Evolutionary conservation across 2,113 vertebrate species (phyloP), one percentile per base, ranked within the genome.

Genomic region (Microcebus jonahi): DNA sequence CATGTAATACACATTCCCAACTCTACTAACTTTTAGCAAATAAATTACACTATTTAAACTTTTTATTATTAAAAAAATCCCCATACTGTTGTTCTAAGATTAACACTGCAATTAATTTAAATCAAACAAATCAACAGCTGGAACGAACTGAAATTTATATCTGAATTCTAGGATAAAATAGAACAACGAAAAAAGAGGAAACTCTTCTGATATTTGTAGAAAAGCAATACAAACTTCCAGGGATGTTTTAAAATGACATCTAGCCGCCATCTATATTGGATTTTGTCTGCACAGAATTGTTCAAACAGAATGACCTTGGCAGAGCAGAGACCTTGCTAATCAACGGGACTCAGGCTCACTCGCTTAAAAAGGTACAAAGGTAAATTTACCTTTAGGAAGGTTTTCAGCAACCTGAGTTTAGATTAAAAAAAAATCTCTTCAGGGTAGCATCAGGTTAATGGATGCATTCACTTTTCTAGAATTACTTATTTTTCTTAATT

Each of bases 1-100:
- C 25, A 29, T 5, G 21, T 11, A 34, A 9, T 57, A 17, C 29
- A 45, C 45, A 50, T 36, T 67, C 8, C 39, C 25, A 83, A 36
- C 1, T n/a, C 8, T 45, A 36, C 89, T 77, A 88, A 76, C 8
- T 75, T 88, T 71, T 63, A 65, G 53, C 12, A 39, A 88, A 45
- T 70, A 95, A 70, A 53, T 77, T 86, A 76, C 0, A n/a, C 6
- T 5, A 63, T 34, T 1, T 86, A 70, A 70, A 76, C 76, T 9
- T 90, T 94, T 90, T 59, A 77, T 86, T 85, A 82, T 76, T 57
- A 55, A 71, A 68, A 94, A 94, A 80, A 45, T 63, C n/a, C 9
- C 8, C 7, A 14, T 61, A 31, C 34, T 68, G 23, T 75, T 85
- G 67, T 86, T 92, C 73, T 90, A n/a, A 82, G 85, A 82, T 63